Evolutionary conservation across 2,888 invertebrate genomes (phyloP), one percentile per base, ranked within the genome.

Genomic region (Drosophila sordidula): DNA sequence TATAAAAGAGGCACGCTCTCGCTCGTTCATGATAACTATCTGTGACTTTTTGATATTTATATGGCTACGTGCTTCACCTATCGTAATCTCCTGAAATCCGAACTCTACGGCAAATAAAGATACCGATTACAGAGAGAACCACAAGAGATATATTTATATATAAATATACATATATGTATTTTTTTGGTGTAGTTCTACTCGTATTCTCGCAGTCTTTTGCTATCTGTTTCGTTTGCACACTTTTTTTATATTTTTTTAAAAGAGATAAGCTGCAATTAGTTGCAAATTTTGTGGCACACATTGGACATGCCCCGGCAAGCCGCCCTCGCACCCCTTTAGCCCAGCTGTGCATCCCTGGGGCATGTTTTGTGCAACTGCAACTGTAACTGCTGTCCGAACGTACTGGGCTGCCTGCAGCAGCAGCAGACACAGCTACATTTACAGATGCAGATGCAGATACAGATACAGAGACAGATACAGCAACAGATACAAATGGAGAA

Each of bases 211-310:
- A 39, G 41, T 32, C 25, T 25, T 29, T 45, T 25, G 38, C 44
- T 62, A 49, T 61, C 45, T 46, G 55, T 51, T 58, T 77, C 66
- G 45, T 58, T 55, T 44, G 6, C 16, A 14, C 57, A 6, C 6
- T 38, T 44, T 52, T 51, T 14, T 38, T 25, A 12, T 38, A 12
- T 14, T 26, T 12, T 12, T 11, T 8, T 4, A 6, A 61, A 59
- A 51, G 44, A 83, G 78, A 83, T 73, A 73, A 84, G 70, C 76
- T 76, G 61, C 85, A 85, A 85, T 82, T 82, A 87, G 87, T 76
- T 67, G 73, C 82, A 68, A 73, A 85, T 76, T 78, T 76, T 85
- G 82, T 85, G 72, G 66, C 76, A 68, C 58, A 78, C 66, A 70
- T 62, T 68, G 64, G 68, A 45, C 65, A 57, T 50, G 52, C 56